A percentile compares a stretch with the other conserved stretches of the same genome.
phyloP scores from a whole-genome alignment of 2,113 vertebrate species.

The Tympanuchus pallidicinctus region DNA sequence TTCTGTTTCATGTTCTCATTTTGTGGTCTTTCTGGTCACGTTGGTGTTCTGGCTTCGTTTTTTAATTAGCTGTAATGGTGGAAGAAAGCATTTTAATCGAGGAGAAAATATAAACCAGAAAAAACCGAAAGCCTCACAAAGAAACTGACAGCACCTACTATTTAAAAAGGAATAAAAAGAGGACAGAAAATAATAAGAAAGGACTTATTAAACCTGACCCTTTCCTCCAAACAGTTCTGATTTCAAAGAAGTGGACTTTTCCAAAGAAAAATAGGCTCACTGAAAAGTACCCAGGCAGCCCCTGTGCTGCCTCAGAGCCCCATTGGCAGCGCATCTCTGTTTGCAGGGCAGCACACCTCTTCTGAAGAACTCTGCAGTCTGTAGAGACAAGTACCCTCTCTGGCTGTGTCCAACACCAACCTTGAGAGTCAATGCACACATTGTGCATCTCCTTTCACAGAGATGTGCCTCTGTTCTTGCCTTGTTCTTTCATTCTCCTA shows the following conservation, averaged over 20 bases:
- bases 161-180: background rate
- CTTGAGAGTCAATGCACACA: background rate
- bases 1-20: background rate
- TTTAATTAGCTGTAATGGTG: background rate
- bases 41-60: background rate
- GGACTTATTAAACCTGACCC: background rate
- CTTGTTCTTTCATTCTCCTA: slow-evolving; percentile 17
- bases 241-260: slow-evolving; percentile 20
- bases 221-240: background rate
- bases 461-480: slow-evolving; percentile 28
- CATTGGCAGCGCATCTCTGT: background rate
- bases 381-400: background rate
- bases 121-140: background rate
- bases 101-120: fast-evolving
- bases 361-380: slow-evolving; percentile 1
- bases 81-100: background rate
- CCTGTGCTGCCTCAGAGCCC: background rate
- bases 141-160: background rate
- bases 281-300: background rate
- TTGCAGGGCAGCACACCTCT: background rate
- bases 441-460: slow-evolving; percentile 5
- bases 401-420: background rate
- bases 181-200: background rate
- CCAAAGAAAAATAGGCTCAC: slow-evolving; percentile 18
- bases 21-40: background rate